These are phyloP conservation scores for Rhagoletis zephyria DNA, from an alignment of 1,140 invertebrate genomes.

Conservation along the genomic window DNA sequence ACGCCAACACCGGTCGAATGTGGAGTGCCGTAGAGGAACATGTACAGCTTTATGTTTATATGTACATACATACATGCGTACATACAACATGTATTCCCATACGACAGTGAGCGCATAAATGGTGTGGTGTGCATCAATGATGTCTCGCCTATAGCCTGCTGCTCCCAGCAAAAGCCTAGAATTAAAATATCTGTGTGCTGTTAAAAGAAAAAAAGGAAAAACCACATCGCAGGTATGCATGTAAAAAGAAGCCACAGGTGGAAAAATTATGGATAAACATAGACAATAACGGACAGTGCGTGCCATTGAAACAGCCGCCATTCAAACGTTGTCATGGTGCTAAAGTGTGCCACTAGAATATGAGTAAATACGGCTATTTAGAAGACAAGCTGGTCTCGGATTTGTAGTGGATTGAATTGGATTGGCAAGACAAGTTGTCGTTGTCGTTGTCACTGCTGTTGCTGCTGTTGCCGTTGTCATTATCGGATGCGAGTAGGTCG, in stretches of 20 bases:
- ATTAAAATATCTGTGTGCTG: neutral
- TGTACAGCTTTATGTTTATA: neutral
- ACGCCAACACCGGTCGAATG: neutral
- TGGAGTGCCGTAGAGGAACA: neutral
- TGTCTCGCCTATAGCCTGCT: neutral
- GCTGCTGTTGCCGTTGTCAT: neutral
- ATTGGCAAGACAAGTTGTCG: constrained; percentile 16
- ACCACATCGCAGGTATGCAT: neutral
- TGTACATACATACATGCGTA: neutral
- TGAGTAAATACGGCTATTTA: constrained; percentile 30
- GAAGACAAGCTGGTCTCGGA: constrained; percentile 34
- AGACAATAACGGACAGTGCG: constrained; percentile 44
- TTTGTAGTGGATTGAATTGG: constrained; percentile 40
- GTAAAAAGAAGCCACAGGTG: neutral
- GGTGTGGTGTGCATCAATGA: neutral
- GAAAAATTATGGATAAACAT: constrained; percentile 3
- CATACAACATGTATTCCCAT: neutral
- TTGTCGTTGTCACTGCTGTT: neutral
- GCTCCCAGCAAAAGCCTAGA: neutral
- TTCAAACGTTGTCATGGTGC: neutral
- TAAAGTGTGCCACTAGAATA: constrained; percentile 46
- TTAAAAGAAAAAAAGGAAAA: neutral
- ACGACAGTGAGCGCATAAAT: neutral
- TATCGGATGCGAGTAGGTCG: neutral
- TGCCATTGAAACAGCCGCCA: constrained; percentile 2